Evolutionary conservation across 2,113 vertebrate species (phyloP).

Genomic region (Clarias magur): DNA sequence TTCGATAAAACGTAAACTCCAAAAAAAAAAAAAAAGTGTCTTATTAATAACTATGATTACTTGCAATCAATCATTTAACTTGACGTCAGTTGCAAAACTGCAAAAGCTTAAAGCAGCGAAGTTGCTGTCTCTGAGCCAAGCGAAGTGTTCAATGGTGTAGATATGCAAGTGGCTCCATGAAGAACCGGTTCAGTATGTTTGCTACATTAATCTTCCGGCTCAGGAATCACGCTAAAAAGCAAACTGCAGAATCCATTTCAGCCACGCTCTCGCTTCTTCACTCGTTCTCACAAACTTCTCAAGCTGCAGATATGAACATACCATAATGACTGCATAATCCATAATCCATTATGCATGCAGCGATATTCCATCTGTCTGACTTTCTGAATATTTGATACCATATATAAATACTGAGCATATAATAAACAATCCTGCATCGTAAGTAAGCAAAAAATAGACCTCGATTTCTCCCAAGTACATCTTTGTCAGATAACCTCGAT

Average conservation of each 20-base stretch:
- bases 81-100: not conserved
- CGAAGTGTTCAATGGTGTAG: not conserved
- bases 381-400: not conserved
- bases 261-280: not conserved
- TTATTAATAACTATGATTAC: too few species aligned
- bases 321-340: not conserved
- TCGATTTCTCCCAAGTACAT: not conserved
- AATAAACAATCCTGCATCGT: slow-evolving; percentile 6
- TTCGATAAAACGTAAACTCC: too few species aligned
- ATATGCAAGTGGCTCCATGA: not conserved
- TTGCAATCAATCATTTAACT: too few species aligned
- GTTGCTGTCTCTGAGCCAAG: not conserved
- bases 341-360: not conserved
- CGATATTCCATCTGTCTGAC: not conserved
- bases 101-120: not conserved
- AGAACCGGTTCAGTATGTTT: not conserved
- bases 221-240: not conserved
- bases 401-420: not conserved
- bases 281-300: not conserved
- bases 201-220: not conserved
- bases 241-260: not conserved
- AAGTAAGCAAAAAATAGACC: not conserved
- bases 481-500: not conserved
- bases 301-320: not conserved
- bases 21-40: too few species aligned